Conservation (phyloP, 2,113 vertebrate species). For the Microtus richardsoni region DNA sequence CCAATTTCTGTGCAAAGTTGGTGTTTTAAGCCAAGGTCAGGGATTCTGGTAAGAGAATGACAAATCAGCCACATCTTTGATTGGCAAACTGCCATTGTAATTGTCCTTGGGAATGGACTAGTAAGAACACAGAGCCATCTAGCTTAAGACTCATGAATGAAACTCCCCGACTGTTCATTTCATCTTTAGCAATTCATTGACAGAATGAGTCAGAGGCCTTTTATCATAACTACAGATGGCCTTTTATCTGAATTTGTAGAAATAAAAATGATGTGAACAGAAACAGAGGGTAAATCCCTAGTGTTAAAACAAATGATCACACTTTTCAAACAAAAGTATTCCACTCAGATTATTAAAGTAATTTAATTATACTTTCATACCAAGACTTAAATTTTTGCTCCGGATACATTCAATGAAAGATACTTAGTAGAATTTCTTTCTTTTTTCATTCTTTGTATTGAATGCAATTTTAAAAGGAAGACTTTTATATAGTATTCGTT, state of each 20-base stretch:
- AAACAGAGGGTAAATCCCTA: background rate
- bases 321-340: constrained; percentile 26
- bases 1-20: background rate
- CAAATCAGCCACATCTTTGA: background rate
- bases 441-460: constrained; percentile 53
- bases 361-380: constrained; percentile 46
- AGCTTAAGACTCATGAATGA: background rate
- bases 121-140: background rate
- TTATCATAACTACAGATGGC: background rate
- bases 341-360: background rate
- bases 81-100: constrained; percentile 18
- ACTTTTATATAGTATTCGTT: constrained; percentile 58
- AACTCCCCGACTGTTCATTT: background rate
- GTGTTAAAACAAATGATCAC: background rate
- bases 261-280: background rate
- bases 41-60: background rate
- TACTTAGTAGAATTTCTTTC: constrained; percentile 18
- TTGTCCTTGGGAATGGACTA: background rate
- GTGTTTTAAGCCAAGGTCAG: constrained; percentile 13
- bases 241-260: constrained; percentile 33
- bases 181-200: constrained; percentile 14
- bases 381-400: constrained; percentile 44
- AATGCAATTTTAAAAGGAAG: constrained; percentile 63
- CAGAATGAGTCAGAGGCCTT: background rate
- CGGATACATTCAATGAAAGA: constrained; percentile 28